These are phyloP conservation scores for Peromyscus attwateri DNA, from an alignment of 2,797 vertebrate genomes.

Conservation along the genomic window DNA sequence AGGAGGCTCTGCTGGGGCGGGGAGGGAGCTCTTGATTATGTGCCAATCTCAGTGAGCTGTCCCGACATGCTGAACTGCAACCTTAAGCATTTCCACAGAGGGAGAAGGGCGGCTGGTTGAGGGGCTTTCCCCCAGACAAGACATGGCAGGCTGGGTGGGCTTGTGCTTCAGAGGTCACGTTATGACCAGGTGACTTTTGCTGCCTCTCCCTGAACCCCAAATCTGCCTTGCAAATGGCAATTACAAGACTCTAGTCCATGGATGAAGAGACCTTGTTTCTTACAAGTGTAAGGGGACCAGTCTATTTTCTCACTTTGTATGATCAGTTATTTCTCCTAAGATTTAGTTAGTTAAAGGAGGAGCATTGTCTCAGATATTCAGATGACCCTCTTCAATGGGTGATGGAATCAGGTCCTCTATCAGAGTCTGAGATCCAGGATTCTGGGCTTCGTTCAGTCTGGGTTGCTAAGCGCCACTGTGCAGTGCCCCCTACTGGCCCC, in stretches of 20 bases:
- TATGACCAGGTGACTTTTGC: neutral
- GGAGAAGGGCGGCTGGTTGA: neutral
- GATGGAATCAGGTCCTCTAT: neutral
- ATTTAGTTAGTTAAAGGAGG: neutral
- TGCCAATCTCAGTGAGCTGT: neutral
- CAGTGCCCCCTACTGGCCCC: neutral
- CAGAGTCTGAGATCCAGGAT: neutral
- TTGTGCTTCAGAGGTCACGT: neutral
- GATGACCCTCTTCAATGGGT: neutral
- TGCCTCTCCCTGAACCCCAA: neutral
- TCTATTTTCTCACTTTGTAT: neutral
- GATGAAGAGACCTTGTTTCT: neutral
- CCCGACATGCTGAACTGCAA: neutral
- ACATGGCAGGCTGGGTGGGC: neutral
- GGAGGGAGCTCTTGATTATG: neutral
- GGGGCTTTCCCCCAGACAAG: neutral
- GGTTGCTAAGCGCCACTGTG: too few species aligned
- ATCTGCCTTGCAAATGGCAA: neutral
- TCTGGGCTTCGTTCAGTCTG: neutral
- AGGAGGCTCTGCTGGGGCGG: neutral
- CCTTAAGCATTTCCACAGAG: neutral
- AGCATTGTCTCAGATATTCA: neutral
- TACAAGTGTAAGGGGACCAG: too few species aligned
- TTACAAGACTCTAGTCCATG: neutral
- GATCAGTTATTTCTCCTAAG: neutral